These are phyloP conservation scores for Nomada goodeniana DNA, from an alignment of 2,888 invertebrate genomes.

Conservation along the genomic window DNA sequence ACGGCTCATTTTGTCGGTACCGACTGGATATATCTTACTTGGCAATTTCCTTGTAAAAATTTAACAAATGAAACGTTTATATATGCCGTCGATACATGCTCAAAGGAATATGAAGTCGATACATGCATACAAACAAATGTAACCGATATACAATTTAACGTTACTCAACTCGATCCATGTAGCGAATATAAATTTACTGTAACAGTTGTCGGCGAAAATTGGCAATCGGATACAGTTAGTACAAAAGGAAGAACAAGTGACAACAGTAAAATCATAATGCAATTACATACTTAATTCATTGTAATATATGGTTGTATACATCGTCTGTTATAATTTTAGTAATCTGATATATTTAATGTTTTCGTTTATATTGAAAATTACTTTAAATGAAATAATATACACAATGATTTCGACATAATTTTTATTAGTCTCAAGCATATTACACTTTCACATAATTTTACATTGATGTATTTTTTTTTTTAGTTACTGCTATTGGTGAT, in stretches of 20 bases:
- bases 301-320: neutral
- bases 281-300: conserved; percentile 2
- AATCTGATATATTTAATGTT: neutral
- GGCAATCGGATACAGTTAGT: conserved; percentile 32
- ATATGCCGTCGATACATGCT: conserved; percentile 53
- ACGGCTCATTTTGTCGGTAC: conserved; percentile 14
- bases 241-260: conserved; percentile 35
- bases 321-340: neutral
- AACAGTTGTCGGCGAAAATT: conserved; percentile 23
- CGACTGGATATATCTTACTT: conserved; percentile 63
- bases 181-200: conserved; percentile 66
- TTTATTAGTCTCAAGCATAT: neutral
- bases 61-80: conserved; percentile 18
- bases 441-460: neutral
- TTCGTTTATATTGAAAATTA: neutral
- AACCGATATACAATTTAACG: conserved; percentile 32
- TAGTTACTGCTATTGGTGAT: conserved; percentile 54
- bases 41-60: conserved; percentile 51
- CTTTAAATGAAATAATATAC: no score
- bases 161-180: conserved; percentile 68
- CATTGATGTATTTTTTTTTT: conserved; percentile 4
- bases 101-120: no score
- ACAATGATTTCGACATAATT: neutral
- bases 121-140: neutral
- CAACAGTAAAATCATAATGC: conserved; percentile 52